Percentiles rank a stretch among this genome's conserved stretches.
Evolutionary conservation across 92 coral and sea anemone species (phyloP).

Genomic region (Desmophyllum pertusum): DNA sequence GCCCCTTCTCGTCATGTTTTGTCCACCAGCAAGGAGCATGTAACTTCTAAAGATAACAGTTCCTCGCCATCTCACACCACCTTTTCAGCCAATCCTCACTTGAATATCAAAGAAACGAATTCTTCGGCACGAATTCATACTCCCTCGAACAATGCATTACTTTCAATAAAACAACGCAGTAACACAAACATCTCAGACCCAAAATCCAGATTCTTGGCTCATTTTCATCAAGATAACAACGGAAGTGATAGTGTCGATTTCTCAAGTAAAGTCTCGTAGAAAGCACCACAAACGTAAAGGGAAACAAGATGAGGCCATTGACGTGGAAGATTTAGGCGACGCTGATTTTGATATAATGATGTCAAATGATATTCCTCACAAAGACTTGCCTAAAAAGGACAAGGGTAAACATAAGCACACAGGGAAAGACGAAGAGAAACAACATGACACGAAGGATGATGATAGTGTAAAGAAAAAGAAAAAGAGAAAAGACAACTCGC

Average conservation of each 20-base stretch:
- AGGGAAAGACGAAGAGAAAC: not conserved
- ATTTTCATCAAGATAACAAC: constrained; percentile 39
- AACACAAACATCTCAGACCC: not conserved
- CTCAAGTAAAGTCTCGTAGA: constrained; percentile 43
- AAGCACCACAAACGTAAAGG: constrained; percentile 32
- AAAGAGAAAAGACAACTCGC: constrained; percentile 26
- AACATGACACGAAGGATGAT: constrained; percentile 2
- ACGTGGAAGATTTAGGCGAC: constrained; percentile 83
- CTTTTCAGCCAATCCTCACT: not conserved
- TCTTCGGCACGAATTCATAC: not conserved
- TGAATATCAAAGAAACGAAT: not conserved
- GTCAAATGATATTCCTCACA: constrained; percentile 87
- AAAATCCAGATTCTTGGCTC: constrained; percentile 29
- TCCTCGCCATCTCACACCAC: not conserved
- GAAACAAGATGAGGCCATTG: constrained; percentile 40
- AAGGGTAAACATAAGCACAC: constrained; percentile 8
- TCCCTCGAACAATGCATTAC: not conserved
- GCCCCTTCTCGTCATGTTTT: not conserved
- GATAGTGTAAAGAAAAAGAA: constrained; percentile 9
- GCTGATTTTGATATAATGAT: constrained; percentile 90
- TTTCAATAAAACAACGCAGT: constrained; percentile 26
- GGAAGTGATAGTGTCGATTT: constrained; percentile 52
- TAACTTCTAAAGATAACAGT: not conserved
- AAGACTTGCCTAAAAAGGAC: constrained; percentile 39
- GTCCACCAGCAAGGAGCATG: not conserved